Evolutionary conservation across 1,140 invertebrate genomes (phyloP), one percentile per base, ranked within the genome.

Genomic region (Hylyphantes graminicola): DNA sequence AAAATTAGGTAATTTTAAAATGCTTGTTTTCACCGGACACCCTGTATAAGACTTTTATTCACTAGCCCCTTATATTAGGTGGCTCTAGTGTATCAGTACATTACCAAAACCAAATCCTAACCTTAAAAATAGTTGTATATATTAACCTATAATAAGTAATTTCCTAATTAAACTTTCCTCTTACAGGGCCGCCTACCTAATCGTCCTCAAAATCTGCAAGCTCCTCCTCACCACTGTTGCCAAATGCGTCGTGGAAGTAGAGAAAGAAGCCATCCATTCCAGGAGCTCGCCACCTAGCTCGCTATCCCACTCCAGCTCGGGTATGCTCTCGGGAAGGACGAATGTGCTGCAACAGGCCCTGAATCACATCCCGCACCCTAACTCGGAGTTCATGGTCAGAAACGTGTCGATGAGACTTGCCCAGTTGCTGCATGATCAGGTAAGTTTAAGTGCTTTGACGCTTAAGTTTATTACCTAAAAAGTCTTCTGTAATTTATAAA

Each of bases 161-260:
- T 35, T 35, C 5, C 35, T 35, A 35, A 35, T 5, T 35, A 5
- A 35, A 35, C 35, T 35, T 82, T 83, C 74, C 75, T 21, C 78
- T 87, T 89, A 17, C 88, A 93, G 93, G 88, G 94, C 94, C 64
- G 96, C 96, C 0, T 97, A 96, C 90, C 91, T 97, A 86, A 94
- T 95, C 67, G 93, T 97, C 68, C 91, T 99, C 70, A 95, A 96
- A 89, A 91, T 98, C 72, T 94, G 93, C 74, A 98, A 98, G 90
- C 89, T 98, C 48, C 92, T 97, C 85, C 91, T 98, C 78, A 90
- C 91, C 5, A 97, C 95, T 11, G 94, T 97, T 91, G 94, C 89
- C 91, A 93, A 88, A 88, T 89, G 79, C 64, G 82, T 87, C 54
- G 88, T 90, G 9, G 88, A 89, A 86, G 87, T 91, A 15, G 89